Conservation (phyloP, 1,140 invertebrate species). For the Phocides pigmalion region DNA sequence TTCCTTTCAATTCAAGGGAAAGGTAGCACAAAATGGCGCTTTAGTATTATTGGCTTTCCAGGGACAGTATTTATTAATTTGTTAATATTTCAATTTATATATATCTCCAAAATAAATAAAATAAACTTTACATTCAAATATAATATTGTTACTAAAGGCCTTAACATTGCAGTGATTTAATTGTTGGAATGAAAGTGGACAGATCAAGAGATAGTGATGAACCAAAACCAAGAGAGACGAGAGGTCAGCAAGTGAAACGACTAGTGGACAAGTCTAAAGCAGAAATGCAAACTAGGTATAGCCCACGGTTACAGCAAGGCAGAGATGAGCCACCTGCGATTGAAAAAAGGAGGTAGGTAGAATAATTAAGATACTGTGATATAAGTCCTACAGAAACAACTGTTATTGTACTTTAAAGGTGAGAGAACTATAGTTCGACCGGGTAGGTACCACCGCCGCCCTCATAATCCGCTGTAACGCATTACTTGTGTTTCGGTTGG, state of each 20-base stretch:
- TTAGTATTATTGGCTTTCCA: too few species aligned
- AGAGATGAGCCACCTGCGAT: not conserved
- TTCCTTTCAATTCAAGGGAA: too few species aligned
- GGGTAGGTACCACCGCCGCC: too few species aligned
- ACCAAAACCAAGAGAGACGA: conserved; percentile 47
- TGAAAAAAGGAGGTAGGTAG: conserved; percentile 11
- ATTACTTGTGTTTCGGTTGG: too few species aligned
- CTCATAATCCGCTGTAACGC: too few species aligned
- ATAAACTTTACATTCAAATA: not conserved
- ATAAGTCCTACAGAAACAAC: too few species aligned
- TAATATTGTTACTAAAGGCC: not conserved
- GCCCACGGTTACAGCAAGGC: conserved; percentile 42
- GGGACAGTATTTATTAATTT: too few species aligned
- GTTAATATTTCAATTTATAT: too few species aligned
- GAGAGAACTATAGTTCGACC: too few species aligned
- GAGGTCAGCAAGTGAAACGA: conserved; percentile 72
- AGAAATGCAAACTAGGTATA: conserved; percentile 43
- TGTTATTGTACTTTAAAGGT: too few species aligned
- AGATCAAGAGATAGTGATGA: conserved; percentile 74
- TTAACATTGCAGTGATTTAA: conserved; percentile 85
- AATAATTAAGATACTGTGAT: not conserved
- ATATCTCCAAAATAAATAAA: too few species aligned
- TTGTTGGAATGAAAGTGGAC: conserved; percentile 91
- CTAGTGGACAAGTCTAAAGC: conserved; percentile 48
- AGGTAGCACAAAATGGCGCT: too few species aligned